These are phyloP conservation scores for Sipunculus nudus DNA, from an alignment of 2,888 invertebrate species.

Conservation along the genomic window DNA sequence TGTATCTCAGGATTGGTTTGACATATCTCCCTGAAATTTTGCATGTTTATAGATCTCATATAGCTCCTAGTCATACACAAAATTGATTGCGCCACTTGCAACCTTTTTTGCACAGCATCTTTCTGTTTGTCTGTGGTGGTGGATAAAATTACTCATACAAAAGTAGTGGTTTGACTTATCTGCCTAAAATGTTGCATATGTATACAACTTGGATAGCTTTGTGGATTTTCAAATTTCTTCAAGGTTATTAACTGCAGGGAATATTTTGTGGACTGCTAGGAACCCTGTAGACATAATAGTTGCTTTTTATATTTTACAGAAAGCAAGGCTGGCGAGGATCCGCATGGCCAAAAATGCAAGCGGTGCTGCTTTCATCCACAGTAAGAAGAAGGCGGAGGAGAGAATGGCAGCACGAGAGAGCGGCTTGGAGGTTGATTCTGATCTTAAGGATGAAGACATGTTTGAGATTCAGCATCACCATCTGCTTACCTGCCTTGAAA, in stretches of 20 bases:
- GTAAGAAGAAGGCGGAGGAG: conserved; percentile 97
- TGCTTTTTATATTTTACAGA: conserved; percentile 75
- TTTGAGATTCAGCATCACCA: conserved; percentile 92
- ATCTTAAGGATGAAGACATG: conserved; percentile 92
- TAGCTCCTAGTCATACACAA: no score
- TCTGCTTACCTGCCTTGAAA: conserved; percentile 92
- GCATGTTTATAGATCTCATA: no score
- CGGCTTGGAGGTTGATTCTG: conserved; percentile 90
- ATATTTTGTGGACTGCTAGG: not conserved
- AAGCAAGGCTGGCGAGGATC: conserved; percentile 97
- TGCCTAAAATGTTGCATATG: no score
- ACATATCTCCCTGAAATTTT: no score
- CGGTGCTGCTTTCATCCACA: conserved; percentile 96
- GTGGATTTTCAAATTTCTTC: not conserved
- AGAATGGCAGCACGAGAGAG: conserved; percentile 71
- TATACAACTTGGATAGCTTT: no score
- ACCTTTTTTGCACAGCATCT: not conserved
- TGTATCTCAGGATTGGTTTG: no score
- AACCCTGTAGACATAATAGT: not conserved
- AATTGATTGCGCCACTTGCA: no score
- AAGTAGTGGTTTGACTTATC: no score
- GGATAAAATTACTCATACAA: no score
- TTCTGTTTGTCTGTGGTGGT: not conserved
- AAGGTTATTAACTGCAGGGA: not conserved
- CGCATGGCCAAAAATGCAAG: conserved; percentile 99